Evolutionary conservation across 2,113 vertebrate species (phyloP).

Genomic region (Pygoscelis antarcticus): DNA sequence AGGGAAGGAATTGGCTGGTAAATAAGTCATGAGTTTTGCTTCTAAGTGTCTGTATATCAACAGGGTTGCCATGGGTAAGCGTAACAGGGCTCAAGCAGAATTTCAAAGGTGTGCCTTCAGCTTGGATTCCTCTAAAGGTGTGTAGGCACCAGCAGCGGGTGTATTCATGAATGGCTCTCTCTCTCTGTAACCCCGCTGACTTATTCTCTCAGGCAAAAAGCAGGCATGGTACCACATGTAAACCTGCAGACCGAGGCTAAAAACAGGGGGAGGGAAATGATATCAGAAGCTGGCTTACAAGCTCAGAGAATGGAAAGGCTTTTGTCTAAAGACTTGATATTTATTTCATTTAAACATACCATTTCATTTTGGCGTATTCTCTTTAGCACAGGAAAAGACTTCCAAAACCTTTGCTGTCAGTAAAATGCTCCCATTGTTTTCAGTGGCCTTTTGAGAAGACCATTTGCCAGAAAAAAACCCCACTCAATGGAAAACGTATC

Average conservation of each 20-base stretch:
- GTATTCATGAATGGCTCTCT: neutral
- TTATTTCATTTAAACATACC: neutral
- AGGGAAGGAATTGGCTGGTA: constrained; percentile 72
- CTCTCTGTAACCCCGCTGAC: neutral
- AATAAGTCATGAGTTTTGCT: constrained; percentile 80
- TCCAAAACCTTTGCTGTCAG: neutral
- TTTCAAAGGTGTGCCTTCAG: neutral
- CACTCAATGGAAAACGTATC: neutral
- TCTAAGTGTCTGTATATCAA: constrained; percentile 47
- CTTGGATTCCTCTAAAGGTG: neutral
- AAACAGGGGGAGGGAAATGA: neutral
- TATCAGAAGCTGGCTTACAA: neutral
- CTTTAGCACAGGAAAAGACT: neutral
- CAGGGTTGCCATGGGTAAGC: neutral
- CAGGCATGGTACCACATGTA: fast-evolving
- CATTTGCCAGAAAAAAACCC: neutral
- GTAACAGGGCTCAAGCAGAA: neutral
- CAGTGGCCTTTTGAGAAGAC: neutral
- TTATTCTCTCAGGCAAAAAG: neutral
- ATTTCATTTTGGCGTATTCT: fast-evolving
- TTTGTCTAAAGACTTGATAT: neutral
- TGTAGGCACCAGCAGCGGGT: neutral
- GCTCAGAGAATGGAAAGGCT: neutral
- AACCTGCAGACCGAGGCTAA: neutral
- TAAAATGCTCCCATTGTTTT: neutral